These are phyloP conservation scores for Morpho deidamia DNA, from an alignment of 2,888 invertebrate species.

Conservation along the genomic window DNA sequence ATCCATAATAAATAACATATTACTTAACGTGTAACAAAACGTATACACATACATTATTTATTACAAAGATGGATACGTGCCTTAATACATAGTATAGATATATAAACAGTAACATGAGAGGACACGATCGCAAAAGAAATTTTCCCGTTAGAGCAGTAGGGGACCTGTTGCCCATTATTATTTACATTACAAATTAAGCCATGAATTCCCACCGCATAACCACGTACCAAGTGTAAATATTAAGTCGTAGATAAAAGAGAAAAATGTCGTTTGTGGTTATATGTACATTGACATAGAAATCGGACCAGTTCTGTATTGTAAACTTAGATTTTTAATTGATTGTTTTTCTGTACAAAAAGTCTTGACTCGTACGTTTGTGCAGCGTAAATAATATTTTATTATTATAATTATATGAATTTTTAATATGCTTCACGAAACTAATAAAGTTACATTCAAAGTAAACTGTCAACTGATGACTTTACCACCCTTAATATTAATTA, in stretches of 20 bases:
- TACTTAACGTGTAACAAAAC: no score
- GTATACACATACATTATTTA: no score
- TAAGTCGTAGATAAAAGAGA: conserved; percentile 22
- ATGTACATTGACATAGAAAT: conserved; percentile 23
- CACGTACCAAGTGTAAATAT: conserved; percentile 30
- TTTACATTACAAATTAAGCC: conserved; percentile 54
- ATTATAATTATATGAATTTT: no score
- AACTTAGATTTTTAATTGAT: no score
- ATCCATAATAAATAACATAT: no score
- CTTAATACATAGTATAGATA: background rate
- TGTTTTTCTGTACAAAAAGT: no score
- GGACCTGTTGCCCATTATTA: conserved; percentile 35
- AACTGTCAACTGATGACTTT: no score
- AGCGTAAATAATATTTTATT: no score
- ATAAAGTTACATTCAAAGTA: background rate
- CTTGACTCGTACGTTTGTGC: no score
- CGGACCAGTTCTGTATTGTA: conserved; percentile 16
- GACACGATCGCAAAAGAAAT: conserved; percentile 29
- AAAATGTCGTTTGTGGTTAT: conserved; percentile 21
- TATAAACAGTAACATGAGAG: conserved; percentile 10
- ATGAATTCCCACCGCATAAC: conserved; percentile 40
- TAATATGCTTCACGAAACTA: background rate
- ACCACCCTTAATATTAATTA: no score
- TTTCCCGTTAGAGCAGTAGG: conserved; percentile 21
- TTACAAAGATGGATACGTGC: no score